Evolutionary conservation across 2,888 invertebrate genomes (phyloP).

Genomic region (Notodonta ziczac): DNA sequence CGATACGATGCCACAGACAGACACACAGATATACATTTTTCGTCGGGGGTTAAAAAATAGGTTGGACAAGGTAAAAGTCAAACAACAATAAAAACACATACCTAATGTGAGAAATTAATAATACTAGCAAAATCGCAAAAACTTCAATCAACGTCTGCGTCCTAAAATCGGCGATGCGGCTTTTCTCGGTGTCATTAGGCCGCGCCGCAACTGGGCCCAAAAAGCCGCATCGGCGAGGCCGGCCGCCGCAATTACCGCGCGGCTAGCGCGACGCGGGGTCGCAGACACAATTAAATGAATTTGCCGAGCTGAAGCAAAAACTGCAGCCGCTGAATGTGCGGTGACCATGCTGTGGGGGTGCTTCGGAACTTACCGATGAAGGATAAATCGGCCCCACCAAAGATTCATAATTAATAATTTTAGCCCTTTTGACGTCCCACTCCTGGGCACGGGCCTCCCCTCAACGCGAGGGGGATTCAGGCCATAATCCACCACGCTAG

Average conservation of each 20-base stretch:
- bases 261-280: conserved; percentile 61
- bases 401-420: too few relatives aligned
- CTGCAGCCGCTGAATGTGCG: conserved; percentile 41
- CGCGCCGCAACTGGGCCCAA: neutral
- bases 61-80: too few relatives aligned
- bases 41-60: too few relatives aligned
- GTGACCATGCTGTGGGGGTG: conserved; percentile 43
- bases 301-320: conserved; percentile 69
- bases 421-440: too few relatives aligned
- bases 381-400: too few relatives aligned
- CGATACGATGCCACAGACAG: too few relatives aligned
- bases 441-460: too few relatives aligned
- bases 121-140: neutral
- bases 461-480: too few relatives aligned
- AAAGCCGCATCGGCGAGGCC: conserved; percentile 5
- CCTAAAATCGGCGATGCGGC: neutral
- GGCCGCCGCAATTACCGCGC: conserved; percentile 60
- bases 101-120: neutral
- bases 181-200: conserved; percentile 4
- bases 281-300: conserved; percentile 79
- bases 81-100: neutral
- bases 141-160: neutral
- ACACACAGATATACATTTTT: too few relatives aligned
- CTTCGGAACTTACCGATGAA: neutral
- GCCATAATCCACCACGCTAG: too few relatives aligned